A percentile compares a stretch with the other conserved stretches of the same genome.
These are phyloP conservation scores for Ormyrus pomaceus DNA, from an alignment of 2,888 invertebrate genomes.

Conservation along the genomic window DNA sequence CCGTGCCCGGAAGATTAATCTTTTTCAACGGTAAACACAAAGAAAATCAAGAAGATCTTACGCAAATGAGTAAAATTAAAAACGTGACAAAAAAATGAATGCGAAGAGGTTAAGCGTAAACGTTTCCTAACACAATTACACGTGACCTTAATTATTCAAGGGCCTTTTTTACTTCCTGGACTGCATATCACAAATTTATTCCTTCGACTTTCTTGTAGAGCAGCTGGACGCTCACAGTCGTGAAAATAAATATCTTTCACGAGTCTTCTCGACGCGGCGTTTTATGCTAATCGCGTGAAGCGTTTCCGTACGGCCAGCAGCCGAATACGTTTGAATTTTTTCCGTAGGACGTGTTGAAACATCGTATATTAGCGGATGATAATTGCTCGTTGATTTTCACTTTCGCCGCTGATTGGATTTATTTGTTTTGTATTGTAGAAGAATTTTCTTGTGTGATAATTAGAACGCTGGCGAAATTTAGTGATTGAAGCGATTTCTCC, in stretches of 20 bases:
- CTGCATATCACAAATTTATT: background rate
- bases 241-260: conserved; percentile 32
- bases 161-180: background rate
- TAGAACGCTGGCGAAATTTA: background rate
- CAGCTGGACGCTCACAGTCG: background rate
- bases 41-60: no score
- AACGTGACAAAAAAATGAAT: no score
- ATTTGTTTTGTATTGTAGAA: conserved; percentile 9
- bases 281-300: conserved; percentile 35
- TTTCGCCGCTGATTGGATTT: conserved; percentile 31
- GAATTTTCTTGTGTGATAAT: conserved; percentile 11
- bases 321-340: no score
- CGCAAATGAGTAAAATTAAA: no score
- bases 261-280: background rate
- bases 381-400: conserved; percentile 1
- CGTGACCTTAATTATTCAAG: no score
- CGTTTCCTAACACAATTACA: no score
- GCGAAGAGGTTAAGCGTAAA: no score
- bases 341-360: no score
- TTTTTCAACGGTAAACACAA: no score
- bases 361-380: background rate
- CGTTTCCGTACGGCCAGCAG: conserved; percentile 4
- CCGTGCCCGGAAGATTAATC: no score
- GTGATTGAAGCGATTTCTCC: background rate
- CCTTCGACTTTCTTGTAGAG: background rate